These are phyloP conservation scores for Phymatocera aterrima DNA, from an alignment of 2,888 invertebrate genomes.

Conservation along the genomic window DNA sequence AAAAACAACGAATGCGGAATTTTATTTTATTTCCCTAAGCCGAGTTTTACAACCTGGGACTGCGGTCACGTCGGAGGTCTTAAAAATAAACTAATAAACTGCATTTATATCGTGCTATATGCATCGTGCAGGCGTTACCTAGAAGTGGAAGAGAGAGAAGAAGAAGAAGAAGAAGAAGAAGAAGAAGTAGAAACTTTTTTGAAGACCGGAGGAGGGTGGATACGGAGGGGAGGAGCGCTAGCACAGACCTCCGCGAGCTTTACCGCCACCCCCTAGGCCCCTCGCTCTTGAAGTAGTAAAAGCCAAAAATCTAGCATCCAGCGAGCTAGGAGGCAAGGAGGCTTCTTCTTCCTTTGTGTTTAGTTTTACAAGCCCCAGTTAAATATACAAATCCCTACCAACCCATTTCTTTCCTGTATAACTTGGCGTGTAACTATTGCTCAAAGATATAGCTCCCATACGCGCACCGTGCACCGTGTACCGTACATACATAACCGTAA, in stretches of 20 bases:
- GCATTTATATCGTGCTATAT: slow-evolving; percentile 41
- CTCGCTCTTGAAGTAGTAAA: slow-evolving; percentile 24
- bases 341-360: slow-evolving; percentile 46
- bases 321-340: too few species aligned
- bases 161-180: too few species aligned
- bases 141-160: slow-evolving; percentile 48
- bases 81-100: slow-evolving; percentile 68
- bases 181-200: too few species aligned
- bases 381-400: slow-evolving; percentile 42
- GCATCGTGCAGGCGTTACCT: slow-evolving; percentile 27
- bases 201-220: too few species aligned
- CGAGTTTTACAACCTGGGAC: slow-evolving; percentile 44
- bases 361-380: slow-evolving; percentile 46
- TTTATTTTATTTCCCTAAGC: slow-evolving; percentile 41
- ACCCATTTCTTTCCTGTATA: too few species aligned
- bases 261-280: neutral
- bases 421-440: neutral
- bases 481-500: neutral
- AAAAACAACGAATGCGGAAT: neutral
- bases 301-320: slow-evolving; percentile 29
- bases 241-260: neutral
- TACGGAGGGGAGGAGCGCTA: slow-evolving; percentile 48
- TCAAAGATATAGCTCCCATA: neutral
- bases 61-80: slow-evolving; percentile 51
- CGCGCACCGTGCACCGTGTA: neutral